Conservation (phyloP, 2,888 invertebrate species). For the Oscheius myriophilus region DNA sequence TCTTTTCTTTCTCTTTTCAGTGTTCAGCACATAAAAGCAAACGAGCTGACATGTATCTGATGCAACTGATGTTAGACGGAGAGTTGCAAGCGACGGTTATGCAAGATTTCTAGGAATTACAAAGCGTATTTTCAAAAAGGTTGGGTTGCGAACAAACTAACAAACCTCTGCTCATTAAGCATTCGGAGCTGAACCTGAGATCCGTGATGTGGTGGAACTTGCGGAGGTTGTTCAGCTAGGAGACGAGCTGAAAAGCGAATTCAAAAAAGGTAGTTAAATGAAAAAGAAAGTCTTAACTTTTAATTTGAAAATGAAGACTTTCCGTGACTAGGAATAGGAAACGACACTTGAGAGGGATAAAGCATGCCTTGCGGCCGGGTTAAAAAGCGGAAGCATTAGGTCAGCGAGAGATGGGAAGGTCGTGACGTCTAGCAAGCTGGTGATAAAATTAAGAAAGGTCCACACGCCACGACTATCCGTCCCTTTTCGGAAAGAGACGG, state of each 20-base stretch:
- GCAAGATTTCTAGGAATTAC: slow-evolving; percentile 2
- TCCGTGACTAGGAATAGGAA: too few relatives aligned
- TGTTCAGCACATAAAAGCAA: not conserved
- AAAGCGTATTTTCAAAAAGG: slow-evolving; percentile 1
- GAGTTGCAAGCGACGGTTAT: not conserved
- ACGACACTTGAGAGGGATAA: too few relatives aligned
- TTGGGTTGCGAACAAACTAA: not conserved
- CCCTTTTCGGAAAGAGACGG: not conserved
- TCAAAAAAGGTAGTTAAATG: too few relatives aligned
- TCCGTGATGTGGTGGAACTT: slow-evolving; percentile 32
- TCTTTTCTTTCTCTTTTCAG: not conserved
- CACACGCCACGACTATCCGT: not conserved
- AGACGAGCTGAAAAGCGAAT: slow-evolving; percentile 45
- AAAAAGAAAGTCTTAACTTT: too few relatives aligned
- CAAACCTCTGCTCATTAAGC: slow-evolving; percentile 57
- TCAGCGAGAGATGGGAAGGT: too few relatives aligned
- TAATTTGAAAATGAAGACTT: too few relatives aligned
- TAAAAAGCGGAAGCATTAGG: too few relatives aligned
- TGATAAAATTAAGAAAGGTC: slow-evolving; percentile 2
- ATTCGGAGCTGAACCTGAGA: slow-evolving; percentile 54
- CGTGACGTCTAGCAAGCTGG: too few relatives aligned
- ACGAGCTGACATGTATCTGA: slow-evolving; percentile 9
- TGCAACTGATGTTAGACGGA: not conserved
- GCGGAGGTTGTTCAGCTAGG: slow-evolving; percentile 31
- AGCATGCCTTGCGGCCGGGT: too few relatives aligned